These are phyloP conservation scores for Drosophila barbarae DNA, from an alignment of 2,888 invertebrate species.

Conservation along the genomic window DNA sequence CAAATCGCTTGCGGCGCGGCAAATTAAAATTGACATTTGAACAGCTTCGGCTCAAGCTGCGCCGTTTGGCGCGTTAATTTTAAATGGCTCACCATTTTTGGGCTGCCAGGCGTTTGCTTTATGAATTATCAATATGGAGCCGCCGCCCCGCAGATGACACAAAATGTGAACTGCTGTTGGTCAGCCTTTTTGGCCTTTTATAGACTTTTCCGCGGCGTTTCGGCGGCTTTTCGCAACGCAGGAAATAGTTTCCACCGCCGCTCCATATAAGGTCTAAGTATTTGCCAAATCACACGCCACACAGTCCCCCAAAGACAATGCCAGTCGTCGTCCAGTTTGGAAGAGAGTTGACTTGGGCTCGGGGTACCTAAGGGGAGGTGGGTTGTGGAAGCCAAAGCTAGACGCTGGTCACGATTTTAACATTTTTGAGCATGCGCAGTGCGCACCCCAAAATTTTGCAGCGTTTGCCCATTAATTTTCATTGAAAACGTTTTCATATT, in stretches of 20 bases:
- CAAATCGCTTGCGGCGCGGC: slow-evolving; percentile 51
- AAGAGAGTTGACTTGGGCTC: slow-evolving; percentile 11
- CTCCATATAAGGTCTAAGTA: slow-evolving; percentile 74
- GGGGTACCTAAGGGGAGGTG: slow-evolving; percentile 29
- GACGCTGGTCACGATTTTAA: slow-evolving; percentile 78
- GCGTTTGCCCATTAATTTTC: slow-evolving; percentile 74
- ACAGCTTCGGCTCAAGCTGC: slow-evolving; percentile 39
- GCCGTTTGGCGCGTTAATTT: slow-evolving; percentile 67
- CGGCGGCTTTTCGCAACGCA: slow-evolving; percentile 59
- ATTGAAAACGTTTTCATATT: slow-evolving; percentile 76
- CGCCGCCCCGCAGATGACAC: slow-evolving; percentile 58
- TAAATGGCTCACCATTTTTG: slow-evolving; percentile 54
- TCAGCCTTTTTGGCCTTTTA: slow-evolving; percentile 17
- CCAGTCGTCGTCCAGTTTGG: slow-evolving; percentile 44
- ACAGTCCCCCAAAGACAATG: slow-evolving; percentile 58
- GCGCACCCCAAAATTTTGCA: slow-evolving; percentile 73
- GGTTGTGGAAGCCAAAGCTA: slow-evolving; percentile 22
- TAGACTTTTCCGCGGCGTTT: slow-evolving; percentile 34
- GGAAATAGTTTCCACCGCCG: slow-evolving; percentile 65
- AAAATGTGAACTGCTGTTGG: slow-evolving; percentile 46
- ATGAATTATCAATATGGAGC: slow-evolving; percentile 70
- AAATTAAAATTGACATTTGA: slow-evolving; percentile 73
- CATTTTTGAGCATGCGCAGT: slow-evolving; percentile 78
- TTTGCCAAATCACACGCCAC: slow-evolving; percentile 74
- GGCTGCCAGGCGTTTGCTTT: slow-evolving; percentile 47